Evolutionary conservation across 2,888 invertebrate genomes (phyloP).

Genomic region (Laspeyria flexula): DNA sequence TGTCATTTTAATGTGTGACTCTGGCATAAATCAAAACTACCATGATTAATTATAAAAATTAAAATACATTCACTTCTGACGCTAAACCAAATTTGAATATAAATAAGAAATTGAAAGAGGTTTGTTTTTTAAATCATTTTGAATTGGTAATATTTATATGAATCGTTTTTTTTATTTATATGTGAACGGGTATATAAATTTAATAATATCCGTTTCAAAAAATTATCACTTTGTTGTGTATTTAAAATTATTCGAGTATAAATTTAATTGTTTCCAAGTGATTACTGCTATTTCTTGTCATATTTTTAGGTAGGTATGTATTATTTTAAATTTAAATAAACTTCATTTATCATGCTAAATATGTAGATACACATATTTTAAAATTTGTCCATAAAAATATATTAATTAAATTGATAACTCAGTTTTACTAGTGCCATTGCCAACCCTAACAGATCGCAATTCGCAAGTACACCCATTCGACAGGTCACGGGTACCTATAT

Average conservation of each 20-base stretch:
- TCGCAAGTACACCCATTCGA: slow-evolving; percentile 39
- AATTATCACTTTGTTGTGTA: neutral
- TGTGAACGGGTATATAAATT: neutral
- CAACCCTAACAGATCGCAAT: slow-evolving; percentile 34
- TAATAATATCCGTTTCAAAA: neutral
- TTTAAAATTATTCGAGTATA: no score
- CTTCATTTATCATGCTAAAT: no score
- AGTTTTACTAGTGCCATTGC: neutral
- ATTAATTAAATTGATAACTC: neutral
- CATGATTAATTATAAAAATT: slow-evolving; percentile 30
- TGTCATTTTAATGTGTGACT: slow-evolving; percentile 3
- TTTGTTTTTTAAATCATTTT: slow-evolving; percentile 27
- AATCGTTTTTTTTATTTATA: neutral
- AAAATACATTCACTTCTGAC: slow-evolving; percentile 28
- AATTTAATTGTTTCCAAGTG: no score
- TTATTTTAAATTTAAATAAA: no score
- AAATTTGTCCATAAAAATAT: no score
- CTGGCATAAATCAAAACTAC: slow-evolving; percentile 33
- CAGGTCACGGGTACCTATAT: no score
- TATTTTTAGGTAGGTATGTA: no score
- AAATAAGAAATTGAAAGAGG: slow-evolving; percentile 26
- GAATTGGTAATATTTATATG: slow-evolving; percentile 2
- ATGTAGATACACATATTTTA: no score
- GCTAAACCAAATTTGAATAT: slow-evolving; percentile 37
- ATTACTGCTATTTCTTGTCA: no score